Percentiles rank a stretch among this genome's conserved stretches.
Conservation (phyloP, 2,888 invertebrate genomes). For the Polyploca ridens region DNA sequence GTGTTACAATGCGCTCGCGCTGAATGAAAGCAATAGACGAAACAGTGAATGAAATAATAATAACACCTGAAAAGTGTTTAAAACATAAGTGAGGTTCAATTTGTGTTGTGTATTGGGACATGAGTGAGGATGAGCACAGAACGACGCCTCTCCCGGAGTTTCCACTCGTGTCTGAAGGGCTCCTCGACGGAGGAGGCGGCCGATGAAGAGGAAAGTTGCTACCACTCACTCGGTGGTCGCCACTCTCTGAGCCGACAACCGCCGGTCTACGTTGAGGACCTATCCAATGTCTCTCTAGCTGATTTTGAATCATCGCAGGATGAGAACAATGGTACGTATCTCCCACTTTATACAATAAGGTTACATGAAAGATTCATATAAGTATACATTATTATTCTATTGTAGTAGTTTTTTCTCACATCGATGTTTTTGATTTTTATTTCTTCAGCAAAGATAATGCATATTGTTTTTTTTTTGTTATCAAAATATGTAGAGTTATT, state of each 20-base stretch:
- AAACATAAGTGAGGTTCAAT: conserved; percentile 40
- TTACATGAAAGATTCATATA: too few species aligned
- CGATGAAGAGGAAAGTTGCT: conserved; percentile 78
- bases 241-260: conserved; percentile 73
- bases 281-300: conserved; percentile 72
- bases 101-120: conserved; percentile 59
- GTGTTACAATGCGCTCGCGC: conserved; percentile 5
- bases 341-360: conserved; percentile 2
- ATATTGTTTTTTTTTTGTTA: background rate
- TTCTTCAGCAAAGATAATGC: background rate
- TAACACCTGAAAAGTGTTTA: conserved; percentile 19
- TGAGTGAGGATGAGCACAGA: conserved; percentile 82
- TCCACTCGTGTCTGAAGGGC: conserved; percentile 88
- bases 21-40: conserved; percentile 12
- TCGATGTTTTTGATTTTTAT: background rate
- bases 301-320: conserved; percentile 77
- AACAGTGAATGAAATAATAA: conserved; percentile 17
- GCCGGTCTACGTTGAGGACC: conserved; percentile 77
- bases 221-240: conserved; percentile 77
- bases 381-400: background rate
- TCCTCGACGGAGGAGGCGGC: conserved; percentile 81
- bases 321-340: conserved; percentile 72
- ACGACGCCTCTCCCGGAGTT: conserved; percentile 86
- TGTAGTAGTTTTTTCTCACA: background rate
- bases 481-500: too few species aligned